Percentiles rank a stretch among this genome's conserved stretches.
phyloP scores from a whole-genome alignment of 2,113 vertebrate species.

The Haplochromis burtoni region DNA sequence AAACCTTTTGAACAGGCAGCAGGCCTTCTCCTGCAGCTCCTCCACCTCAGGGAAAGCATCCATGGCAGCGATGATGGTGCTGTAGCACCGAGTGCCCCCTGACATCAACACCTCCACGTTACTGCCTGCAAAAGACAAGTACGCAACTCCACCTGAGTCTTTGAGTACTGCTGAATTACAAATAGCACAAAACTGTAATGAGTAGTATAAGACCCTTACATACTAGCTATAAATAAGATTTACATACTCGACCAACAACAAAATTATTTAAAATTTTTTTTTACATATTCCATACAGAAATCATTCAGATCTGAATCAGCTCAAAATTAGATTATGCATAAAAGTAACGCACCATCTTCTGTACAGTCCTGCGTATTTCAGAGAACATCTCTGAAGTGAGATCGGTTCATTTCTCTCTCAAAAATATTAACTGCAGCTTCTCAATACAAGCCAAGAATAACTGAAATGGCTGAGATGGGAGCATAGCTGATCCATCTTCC shows the following conservation, averaged over 20 bases:
- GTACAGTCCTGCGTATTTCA: background rate
- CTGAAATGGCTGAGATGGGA: background rate
- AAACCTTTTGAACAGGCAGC: slow-evolving; percentile 83
- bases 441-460: background rate
- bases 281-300: background rate
- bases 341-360: background rate
- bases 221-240: background rate
- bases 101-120: slow-evolving; percentile 96
- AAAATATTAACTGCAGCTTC: background rate
- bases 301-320: background rate
- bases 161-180: background rate
- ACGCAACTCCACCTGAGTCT: background rate
- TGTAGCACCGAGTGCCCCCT: slow-evolving; percentile 88
- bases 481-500: background rate
- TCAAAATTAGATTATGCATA: background rate
- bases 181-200: background rate
- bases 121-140: slow-evolving; percentile 65
- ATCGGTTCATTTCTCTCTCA: background rate
- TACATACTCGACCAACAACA: background rate
- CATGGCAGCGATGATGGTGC: slow-evolving; percentile 76
- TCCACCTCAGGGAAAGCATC: slow-evolving; percentile 75
- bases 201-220: background rate
- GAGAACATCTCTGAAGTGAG: background rate
- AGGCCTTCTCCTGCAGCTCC: slow-evolving; percentile 85
- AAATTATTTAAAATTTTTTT: accelerated